Percentiles rank a stretch among this genome's conserved stretches.
These are phyloP conservation scores for Entelurus aequoreus DNA, from an alignment of 2,113 vertebrate genomes.

Conservation along the genomic window DNA sequence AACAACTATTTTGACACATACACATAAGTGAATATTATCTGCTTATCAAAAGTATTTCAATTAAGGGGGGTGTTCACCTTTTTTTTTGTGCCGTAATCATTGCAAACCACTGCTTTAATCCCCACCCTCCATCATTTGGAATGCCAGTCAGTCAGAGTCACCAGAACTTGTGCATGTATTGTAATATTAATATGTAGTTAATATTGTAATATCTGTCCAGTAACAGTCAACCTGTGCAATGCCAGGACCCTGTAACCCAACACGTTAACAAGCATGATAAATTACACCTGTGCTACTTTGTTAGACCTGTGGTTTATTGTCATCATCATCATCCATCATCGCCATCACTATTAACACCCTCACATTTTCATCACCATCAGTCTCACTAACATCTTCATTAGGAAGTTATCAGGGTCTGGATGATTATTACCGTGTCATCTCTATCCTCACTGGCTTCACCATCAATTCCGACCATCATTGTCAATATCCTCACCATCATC, in stretches of 20 bases:
- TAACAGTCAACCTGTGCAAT: not conserved
- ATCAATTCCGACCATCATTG: not conserved
- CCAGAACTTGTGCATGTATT: too few species aligned
- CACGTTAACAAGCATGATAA: not conserved
- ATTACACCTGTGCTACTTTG: not conserved
- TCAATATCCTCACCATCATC: not conserved
- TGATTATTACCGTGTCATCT: not conserved
- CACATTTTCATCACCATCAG: not conserved
- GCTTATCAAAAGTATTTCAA: too few species aligned
- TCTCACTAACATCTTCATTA: not conserved
- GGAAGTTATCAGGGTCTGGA: not conserved
- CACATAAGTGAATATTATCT: too few species aligned
- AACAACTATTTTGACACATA: too few species aligned
- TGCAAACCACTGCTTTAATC: too few species aligned
- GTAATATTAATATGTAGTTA: not conserved
- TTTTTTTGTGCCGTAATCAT: too few species aligned
- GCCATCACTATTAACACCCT: not conserved
- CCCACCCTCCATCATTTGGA: too few species aligned
- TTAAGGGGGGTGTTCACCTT: too few species aligned
- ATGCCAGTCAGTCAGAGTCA: too few species aligned
- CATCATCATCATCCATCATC: not conserved
- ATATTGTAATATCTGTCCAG: too few species aligned
- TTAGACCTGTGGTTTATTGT: not conserved
- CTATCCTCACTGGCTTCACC: not conserved
- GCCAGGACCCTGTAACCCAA: not conserved